These are phyloP conservation scores for Orthonevra nobilis DNA, from an alignment of 2,888 invertebrate species.

Conservation along the genomic window DNA sequence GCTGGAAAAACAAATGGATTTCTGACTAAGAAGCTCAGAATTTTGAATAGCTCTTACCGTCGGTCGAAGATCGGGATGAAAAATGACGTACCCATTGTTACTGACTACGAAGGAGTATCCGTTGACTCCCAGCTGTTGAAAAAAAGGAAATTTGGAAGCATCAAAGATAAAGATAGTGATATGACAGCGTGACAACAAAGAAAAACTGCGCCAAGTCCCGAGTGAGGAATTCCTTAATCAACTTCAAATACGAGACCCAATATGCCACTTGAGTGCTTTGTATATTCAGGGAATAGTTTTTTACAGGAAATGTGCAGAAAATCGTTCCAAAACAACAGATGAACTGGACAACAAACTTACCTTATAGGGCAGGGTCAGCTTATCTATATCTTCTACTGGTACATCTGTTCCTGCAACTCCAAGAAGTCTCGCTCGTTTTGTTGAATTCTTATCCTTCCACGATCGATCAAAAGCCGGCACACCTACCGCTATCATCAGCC, in stretches of 20 bases:
- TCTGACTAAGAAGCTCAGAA: neutral
- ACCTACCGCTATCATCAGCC: slow-evolving; percentile 94
- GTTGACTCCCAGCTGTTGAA: slow-evolving; percentile 91
- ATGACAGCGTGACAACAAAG: too few species aligned
- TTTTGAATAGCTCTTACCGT: slow-evolving; percentile 83
- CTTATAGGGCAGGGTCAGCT: slow-evolving; percentile 94
- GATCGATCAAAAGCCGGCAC: slow-evolving; percentile 94
- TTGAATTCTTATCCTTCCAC: slow-evolving; percentile 80
- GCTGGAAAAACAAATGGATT: slow-evolving; percentile 67
- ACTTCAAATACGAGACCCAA: too few species aligned
- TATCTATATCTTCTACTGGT: slow-evolving; percentile 93
- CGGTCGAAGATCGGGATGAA: slow-evolving; percentile 96
- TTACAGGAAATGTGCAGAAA: too few species aligned
- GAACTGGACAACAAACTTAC: slow-evolving; percentile 83
- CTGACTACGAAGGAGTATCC: slow-evolving; percentile 98
- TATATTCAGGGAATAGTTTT: too few species aligned
- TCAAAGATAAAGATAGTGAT: too few species aligned
- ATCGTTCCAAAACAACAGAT: too few species aligned
- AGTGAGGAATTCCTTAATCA: too few species aligned
- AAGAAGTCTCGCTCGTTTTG: slow-evolving; percentile 85
- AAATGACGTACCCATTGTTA: slow-evolving; percentile 96
- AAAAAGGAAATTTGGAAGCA: neutral
- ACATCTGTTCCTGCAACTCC: slow-evolving; percentile 94
- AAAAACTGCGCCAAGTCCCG: too few species aligned
- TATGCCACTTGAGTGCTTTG: too few species aligned